A percentile compares a stretch with the other conserved stretches of the same genome.
Conservation (phyloP, 2,888 invertebrate genomes). For the Arge pagana region DNA sequence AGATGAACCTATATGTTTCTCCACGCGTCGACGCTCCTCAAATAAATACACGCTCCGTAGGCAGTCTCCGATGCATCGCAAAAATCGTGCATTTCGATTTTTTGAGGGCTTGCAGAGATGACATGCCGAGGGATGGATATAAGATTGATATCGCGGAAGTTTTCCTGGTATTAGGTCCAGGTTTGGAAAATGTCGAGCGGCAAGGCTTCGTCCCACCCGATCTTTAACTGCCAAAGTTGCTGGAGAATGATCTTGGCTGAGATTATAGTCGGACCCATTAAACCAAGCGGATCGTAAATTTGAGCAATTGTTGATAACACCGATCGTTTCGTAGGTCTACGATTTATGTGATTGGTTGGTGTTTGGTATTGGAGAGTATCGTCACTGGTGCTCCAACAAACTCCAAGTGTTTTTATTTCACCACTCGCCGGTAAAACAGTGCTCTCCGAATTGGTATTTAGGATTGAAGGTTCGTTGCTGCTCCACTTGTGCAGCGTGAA, state of each 20-base stretch:
- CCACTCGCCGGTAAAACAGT: background rate
- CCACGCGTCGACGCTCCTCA: too few relatives aligned
- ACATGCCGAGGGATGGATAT: conserved; percentile 14
- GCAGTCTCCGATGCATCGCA: conserved; percentile 30
- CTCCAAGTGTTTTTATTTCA: background rate
- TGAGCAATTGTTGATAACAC: conserved; percentile 14
- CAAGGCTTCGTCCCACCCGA: conserved; percentile 23
- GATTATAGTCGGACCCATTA: conserved; percentile 5
- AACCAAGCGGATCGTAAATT: conserved; percentile 30
- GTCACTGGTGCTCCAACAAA: background rate
- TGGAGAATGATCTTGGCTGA: conserved; percentile 20
- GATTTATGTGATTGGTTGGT: background rate
- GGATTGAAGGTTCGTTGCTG: background rate
- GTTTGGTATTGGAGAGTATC: background rate
- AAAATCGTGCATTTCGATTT: conserved; percentile 28
- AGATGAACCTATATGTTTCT: too few relatives aligned
- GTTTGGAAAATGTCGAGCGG: conserved; percentile 4
- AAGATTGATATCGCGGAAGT: conserved; percentile 3
- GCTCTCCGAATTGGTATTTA: background rate
- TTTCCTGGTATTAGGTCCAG: background rate
- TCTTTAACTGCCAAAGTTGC: conserved; percentile 9
- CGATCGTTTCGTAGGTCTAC: conserved; percentile 11
- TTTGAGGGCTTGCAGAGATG: background rate
- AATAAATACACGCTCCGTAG: conserved; percentile 30
- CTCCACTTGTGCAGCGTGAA: conserved; percentile 1